Conservation (phyloP, 1,140 invertebrate species). For the Drosophila biarmipes region DNA sequence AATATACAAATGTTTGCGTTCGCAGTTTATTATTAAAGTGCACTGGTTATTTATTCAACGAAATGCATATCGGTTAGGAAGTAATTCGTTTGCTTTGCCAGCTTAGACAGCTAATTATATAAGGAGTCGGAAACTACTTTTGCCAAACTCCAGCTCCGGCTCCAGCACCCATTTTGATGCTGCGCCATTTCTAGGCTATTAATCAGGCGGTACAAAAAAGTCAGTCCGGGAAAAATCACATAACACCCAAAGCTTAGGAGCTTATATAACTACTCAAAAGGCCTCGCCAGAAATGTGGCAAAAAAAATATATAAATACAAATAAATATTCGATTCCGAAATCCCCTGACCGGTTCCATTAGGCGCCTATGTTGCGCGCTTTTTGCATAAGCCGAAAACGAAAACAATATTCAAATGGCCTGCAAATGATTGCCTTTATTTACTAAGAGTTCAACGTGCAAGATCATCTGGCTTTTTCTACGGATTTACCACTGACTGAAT, state of each 20-base stretch:
- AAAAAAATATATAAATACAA: constrained; percentile 14
- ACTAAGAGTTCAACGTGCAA: background rate
- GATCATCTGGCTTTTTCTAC: background rate
- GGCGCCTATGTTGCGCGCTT: constrained; percentile 28
- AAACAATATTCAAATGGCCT: constrained; percentile 34
- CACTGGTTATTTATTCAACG: constrained; percentile 12
- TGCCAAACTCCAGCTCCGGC: background rate
- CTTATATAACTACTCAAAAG: constrained; percentile 28
- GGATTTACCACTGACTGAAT: constrained; percentile 7
- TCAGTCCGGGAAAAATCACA: constrained; percentile 16
- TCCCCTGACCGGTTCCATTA: constrained; percentile 33
- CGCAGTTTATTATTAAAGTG: constrained; percentile 47
- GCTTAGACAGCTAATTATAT: constrained; percentile 9
- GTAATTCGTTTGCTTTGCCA: background rate
- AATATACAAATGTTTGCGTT: constrained; percentile 62
- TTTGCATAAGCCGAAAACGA: constrained; percentile 36
- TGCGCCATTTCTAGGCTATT: constrained; percentile 23
- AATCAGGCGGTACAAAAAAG: constrained; percentile 13
- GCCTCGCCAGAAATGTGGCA: constrained; percentile 27
- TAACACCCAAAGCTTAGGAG: constrained; percentile 7
- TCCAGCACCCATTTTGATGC: background rate
- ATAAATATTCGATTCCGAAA: constrained; percentile 11
- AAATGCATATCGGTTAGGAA: background rate
- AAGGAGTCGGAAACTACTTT: background rate
- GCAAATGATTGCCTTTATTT: constrained; percentile 14